These are phyloP conservation scores for Syngnathus rostellatus DNA, from an alignment of 2,797 vertebrate species.

Conservation along the genomic window DNA sequence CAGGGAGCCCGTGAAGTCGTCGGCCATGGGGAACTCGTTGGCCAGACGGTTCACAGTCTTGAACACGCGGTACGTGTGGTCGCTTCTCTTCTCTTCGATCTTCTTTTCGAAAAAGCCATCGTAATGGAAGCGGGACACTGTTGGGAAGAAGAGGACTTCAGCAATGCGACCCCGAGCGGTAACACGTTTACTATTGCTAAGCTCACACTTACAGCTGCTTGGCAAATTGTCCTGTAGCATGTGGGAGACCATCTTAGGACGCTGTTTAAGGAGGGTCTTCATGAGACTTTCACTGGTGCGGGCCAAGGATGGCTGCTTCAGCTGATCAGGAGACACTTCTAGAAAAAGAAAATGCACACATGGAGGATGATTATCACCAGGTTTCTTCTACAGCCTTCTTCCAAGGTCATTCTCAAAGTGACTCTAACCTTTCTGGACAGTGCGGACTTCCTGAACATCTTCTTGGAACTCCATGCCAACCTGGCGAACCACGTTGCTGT, in stretches of 20 bases:
- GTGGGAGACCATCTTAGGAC: slow-evolving; percentile 82
- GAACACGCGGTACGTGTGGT: slow-evolving; percentile 88
- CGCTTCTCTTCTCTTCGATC: slow-evolving; percentile 80
- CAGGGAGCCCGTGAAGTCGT: slow-evolving; percentile 70
- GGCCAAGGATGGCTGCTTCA: slow-evolving; percentile 48
- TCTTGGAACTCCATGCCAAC: slow-evolving; percentile 88
- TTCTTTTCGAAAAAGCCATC: slow-evolving; percentile 79
- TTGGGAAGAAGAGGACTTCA: slow-evolving; percentile 6
- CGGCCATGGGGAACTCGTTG: slow-evolving; percentile 71
- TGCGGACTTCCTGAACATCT: slow-evolving; percentile 87
- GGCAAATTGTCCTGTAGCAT: slow-evolving; percentile 93
- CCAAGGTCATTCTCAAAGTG: neutral
- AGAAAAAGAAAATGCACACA: neutral
- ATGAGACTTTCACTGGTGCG: slow-evolving; percentile 58
- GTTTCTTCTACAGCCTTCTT: neutral
- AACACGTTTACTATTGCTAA: neutral
- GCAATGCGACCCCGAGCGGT: slow-evolving; percentile 3
- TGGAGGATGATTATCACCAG: neutral
- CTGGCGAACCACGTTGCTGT: slow-evolving; percentile 83
- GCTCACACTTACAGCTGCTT: slow-evolving; percentile 41
- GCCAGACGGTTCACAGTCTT: slow-evolving; percentile 88
- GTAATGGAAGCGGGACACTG: slow-evolving; percentile 84
- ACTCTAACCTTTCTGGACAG: slow-evolving; percentile 75
- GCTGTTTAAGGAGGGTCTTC: slow-evolving; percentile 81
- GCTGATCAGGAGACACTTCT: slow-evolving; percentile 70